A percentile compares a stretch with the other conserved stretches of the same genome.
Conservation (phyloP, 2,888 invertebrate species). For the Rotaria magnacalcarata region DNA sequence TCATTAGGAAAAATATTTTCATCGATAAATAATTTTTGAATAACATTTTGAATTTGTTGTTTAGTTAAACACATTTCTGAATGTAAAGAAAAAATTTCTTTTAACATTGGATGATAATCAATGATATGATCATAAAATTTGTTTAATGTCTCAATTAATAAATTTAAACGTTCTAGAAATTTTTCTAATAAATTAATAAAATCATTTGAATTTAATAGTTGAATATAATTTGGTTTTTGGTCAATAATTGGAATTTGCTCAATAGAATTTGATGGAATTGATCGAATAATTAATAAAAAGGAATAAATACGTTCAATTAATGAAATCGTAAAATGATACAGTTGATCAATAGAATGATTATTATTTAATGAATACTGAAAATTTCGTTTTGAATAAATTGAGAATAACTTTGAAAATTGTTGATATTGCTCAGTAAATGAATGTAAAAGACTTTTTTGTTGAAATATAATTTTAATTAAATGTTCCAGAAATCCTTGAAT, state of each 20-base stretch:
- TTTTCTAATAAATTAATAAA: background rate
- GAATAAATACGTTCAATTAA: background rate
- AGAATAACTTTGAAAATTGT: background rate
- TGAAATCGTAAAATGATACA: background rate
- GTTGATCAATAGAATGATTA: background rate
- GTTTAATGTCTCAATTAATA: background rate
- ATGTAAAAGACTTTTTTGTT: slow-evolving; percentile 2
- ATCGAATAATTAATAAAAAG: background rate
- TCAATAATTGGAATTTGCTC: background rate
- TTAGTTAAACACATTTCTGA: background rate
- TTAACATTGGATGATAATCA: background rate
- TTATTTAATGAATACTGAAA: background rate
- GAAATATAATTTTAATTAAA: background rate
- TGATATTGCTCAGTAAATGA: background rate
- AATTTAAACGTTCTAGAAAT: background rate
- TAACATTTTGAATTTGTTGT: background rate
- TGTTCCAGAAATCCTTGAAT: background rate
- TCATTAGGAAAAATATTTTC: slow-evolving; percentile 3
- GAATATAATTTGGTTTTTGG: background rate
- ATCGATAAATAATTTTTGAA: background rate
- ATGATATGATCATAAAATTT: background rate
- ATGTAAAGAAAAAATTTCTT: background rate
- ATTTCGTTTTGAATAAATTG: background rate
- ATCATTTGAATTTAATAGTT: slow-evolving; percentile 7
- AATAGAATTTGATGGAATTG: background rate